Percentiles rank a stretch among this genome's conserved stretches.
Evolutionary conservation across 2,113 vertebrate species (phyloP).

Genomic region (Pleuronectes platessa): DNA sequence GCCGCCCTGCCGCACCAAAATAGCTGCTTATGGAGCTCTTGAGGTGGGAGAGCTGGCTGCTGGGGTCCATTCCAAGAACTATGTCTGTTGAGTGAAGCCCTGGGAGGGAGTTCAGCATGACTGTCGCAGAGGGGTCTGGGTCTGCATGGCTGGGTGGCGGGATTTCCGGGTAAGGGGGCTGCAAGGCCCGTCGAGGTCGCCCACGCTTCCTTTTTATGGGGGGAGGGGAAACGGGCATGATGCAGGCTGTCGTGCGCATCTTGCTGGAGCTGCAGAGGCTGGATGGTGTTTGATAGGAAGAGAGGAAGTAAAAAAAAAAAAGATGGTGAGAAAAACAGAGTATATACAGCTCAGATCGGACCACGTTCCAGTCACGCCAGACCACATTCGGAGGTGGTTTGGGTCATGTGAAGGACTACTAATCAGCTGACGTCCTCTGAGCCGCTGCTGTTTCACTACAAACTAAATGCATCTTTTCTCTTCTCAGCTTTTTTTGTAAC

Average conservation of each 20-base stretch:
- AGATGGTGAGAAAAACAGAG: neutral
- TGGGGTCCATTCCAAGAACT: constrained; percentile 93
- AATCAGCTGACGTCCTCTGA: too few species aligned
- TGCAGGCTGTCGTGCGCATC: constrained; percentile 86
- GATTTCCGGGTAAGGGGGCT: constrained; percentile 90
- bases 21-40: constrained; percentile 98
- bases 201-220: constrained; percentile 89
- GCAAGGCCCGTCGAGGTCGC: constrained; percentile 90
- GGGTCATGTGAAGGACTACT: too few species aligned
- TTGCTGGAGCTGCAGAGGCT: constrained; percentile 89
- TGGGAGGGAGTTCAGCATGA: constrained; percentile 85
- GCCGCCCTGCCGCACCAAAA: constrained; percentile 96
- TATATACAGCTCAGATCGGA: neutral
- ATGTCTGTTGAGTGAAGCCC: constrained; percentile 92
- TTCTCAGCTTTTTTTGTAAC: too few species aligned
- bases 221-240: constrained; percentile 89
- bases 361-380: neutral
- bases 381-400: too few species aligned
- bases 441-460: too few species aligned
- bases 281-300: constrained; percentile 9
- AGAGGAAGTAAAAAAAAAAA: constrained; percentile 30
- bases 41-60: constrained; percentile 93
- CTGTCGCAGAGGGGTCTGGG: constrained; percentile 80
- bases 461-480: too few species aligned
- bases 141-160: constrained; percentile 84